Base-by-base conservation (phyloP, 2,113 vertebrate species). In the Podiceps cristatus region DNA sequence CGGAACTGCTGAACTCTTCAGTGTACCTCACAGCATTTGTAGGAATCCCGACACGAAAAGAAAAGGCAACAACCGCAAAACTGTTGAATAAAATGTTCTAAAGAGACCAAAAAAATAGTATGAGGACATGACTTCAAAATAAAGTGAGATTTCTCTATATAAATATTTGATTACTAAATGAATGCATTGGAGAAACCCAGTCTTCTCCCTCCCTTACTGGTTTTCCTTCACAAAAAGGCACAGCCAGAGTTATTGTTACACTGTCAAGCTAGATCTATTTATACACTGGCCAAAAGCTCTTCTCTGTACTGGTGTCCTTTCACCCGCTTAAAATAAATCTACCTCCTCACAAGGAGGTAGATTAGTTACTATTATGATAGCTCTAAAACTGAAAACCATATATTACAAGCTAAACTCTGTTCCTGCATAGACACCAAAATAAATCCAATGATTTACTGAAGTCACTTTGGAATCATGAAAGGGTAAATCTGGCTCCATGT, bases 381-480 rank as follows among this genome's bases (percentile, higher is more conserved):
- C 50, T 96, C 77, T 91, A 88, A 96, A 97, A 87, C 28, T 40
- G 67, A 91, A 83, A 93, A 33, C 83, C 40, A 1, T 69, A 33
- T 68, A 94, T 96, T 96, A 91, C 8, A 40, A 89, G 50, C 49
- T 75, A 72, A 95, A 85, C 11, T 44, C 59, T 82, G 17, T 11
- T 96, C 62, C 84, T 0, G 0, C 28, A 71, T 8, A 52, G 66
- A 91, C 91, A 93, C 66, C 76, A 93, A 92, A 95, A 91, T 71
- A 95, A 88, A 78, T 87, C 66, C 67, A 75, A 66, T 91, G 89
- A 94, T 91, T 95, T 93, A 90, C 66, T 76, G 69, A 86, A 96
- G 73, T 90, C 69, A 73, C 58, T 95, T 66, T 67, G 66, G 83
- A 91, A 81, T 76, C 17, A 4, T 4, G 8, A 82, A 59, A 69